These are phyloP conservation scores for Panorpa germanica DNA, from an alignment of 2,888 invertebrate genomes.

Conservation along the genomic window DNA sequence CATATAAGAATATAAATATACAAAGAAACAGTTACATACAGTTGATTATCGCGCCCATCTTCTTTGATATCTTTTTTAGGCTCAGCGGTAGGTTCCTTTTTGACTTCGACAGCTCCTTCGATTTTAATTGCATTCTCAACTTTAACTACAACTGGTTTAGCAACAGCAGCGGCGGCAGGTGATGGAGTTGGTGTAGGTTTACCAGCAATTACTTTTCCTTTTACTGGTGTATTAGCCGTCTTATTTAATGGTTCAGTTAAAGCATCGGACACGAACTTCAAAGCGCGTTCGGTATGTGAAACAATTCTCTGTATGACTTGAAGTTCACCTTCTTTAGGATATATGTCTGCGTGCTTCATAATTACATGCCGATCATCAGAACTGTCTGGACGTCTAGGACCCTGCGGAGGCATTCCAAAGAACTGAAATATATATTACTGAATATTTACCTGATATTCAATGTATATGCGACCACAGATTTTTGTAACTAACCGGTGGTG, in stretches of 20 bases:
- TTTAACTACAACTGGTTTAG: slow-evolving; percentile 19
- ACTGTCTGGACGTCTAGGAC: slow-evolving; percentile 69
- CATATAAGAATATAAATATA: too few species aligned
- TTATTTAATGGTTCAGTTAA: slow-evolving; percentile 36
- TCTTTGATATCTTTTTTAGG: slow-evolving; percentile 27
- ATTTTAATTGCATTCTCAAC: slow-evolving; percentile 20
- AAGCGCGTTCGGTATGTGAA: slow-evolving; percentile 79
- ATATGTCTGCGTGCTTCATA: slow-evolving; percentile 82
- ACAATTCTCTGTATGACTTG: slow-evolving; percentile 83
- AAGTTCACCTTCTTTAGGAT: slow-evolving; percentile 79
- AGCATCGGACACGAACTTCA: slow-evolving; percentile 86
- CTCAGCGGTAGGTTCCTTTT: slow-evolving; percentile 25
- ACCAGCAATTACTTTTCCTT: too few species aligned
- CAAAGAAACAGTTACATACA: slow-evolving; percentile 29
- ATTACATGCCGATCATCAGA: slow-evolving; percentile 91
- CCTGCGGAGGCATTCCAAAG: slow-evolving; percentile 37
- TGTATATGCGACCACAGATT: neutral
- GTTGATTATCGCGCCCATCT: slow-evolving; percentile 65
- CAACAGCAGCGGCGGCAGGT: slow-evolving; percentile 15
- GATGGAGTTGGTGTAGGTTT: slow-evolving; percentile 11
- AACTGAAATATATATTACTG: slow-evolving; percentile 18
- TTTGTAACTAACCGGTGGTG: slow-evolving; percentile 16
- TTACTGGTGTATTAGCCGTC: slow-evolving; percentile 2
- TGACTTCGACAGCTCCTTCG: slow-evolving; percentile 8
- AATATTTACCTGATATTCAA: neutral